phyloP scores from a whole-genome alignment of 2,888 invertebrate species.

The Pecten maximus region DNA sequence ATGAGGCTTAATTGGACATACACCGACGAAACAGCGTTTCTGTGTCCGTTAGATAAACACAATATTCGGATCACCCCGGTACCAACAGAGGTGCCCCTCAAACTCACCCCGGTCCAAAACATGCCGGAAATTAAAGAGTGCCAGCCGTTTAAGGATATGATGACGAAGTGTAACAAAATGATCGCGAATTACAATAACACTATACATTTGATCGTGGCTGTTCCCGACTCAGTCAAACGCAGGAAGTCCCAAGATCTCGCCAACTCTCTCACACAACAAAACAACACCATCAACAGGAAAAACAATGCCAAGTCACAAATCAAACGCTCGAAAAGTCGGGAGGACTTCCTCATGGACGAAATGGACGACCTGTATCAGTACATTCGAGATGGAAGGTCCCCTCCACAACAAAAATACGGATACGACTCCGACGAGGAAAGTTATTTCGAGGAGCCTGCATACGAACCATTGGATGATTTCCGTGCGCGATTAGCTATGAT shows the following conservation, averaged over 20 bases:
- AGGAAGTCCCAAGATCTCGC: slow-evolving; percentile 64
- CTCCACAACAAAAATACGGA: slow-evolving; percentile 84
- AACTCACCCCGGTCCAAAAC: slow-evolving; percentile 86
- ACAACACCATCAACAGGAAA: slow-evolving; percentile 42
- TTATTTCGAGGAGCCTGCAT: slow-evolving; percentile 81
- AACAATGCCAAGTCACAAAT: slow-evolving; percentile 49
- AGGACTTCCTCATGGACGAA: slow-evolving; percentile 90
- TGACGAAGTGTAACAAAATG: slow-evolving; percentile 76
- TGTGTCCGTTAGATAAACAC: slow-evolving; percentile 77
- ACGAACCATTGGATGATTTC: slow-evolving; percentile 77
- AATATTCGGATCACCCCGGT: slow-evolving; percentile 88
- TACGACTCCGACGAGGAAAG: slow-evolving; percentile 80
- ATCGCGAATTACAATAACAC: slow-evolving; percentile 80
- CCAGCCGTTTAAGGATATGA: slow-evolving; percentile 67
- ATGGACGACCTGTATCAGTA: slow-evolving; percentile 98
- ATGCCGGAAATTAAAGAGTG: slow-evolving; percentile 77
- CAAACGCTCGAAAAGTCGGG: slow-evolving; percentile 84
- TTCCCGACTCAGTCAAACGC: slow-evolving; percentile 73
- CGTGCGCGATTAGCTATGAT: slow-evolving; percentile 70
- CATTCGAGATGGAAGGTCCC: slow-evolving; percentile 94
- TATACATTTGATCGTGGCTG: slow-evolving; percentile 78
- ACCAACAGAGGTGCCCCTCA: slow-evolving; percentile 92
- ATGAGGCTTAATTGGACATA: slow-evolving; percentile 79
- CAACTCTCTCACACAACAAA: slow-evolving; percentile 52
- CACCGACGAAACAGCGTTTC: slow-evolving; percentile 79